Conservation (phyloP, 1,140 invertebrate species). For the Kradibia gibbosae region DNA sequence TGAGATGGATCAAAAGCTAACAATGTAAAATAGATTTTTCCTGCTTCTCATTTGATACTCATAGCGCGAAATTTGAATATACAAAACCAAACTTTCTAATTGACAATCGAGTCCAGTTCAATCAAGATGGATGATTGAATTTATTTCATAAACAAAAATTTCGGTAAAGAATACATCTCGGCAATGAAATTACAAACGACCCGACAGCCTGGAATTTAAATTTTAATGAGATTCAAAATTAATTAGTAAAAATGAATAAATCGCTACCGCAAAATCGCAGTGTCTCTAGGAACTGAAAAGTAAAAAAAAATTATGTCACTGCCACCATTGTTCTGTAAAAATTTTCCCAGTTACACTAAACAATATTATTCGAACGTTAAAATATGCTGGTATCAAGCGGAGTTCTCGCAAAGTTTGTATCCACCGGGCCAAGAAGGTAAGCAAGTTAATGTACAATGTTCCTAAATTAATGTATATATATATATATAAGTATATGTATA, state of each 20-base stretch:
- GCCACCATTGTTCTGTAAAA: slow-evolving; percentile 56
- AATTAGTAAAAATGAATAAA: slow-evolving; percentile 19
- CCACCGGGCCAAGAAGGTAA: slow-evolving; percentile 69
- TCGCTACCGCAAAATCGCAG: neutral
- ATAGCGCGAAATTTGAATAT: slow-evolving; percentile 42
- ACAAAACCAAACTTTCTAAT: slow-evolving; percentile 32
- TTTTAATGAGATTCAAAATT: neutral
- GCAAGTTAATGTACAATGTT: too few species aligned
- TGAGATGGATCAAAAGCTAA: neutral
- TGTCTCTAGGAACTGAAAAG: slow-evolving; percentile 1
- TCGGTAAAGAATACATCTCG: slow-evolving; percentile 16
- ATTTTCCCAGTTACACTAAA: slow-evolving; percentile 63
- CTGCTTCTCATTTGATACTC: slow-evolving; percentile 5
- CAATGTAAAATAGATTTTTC: neutral
- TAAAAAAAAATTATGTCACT: slow-evolving; percentile 57
- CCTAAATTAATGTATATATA: slow-evolving; percentile 25
- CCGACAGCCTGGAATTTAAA: neutral
- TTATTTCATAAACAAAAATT: slow-evolving; percentile 31
- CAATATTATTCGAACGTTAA: slow-evolving; percentile 55
- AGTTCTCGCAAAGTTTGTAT: slow-evolving; percentile 69
- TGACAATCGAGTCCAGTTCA: slow-evolving; percentile 40
- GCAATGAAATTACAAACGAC: slow-evolving; percentile 26
- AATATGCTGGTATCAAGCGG: slow-evolving; percentile 64
- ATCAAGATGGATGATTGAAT: slow-evolving; percentile 31
- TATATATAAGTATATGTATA: neutral